Base-by-base conservation (phyloP, 1,140 invertebrate genomes). In the Drosophila repletoides region DNA sequence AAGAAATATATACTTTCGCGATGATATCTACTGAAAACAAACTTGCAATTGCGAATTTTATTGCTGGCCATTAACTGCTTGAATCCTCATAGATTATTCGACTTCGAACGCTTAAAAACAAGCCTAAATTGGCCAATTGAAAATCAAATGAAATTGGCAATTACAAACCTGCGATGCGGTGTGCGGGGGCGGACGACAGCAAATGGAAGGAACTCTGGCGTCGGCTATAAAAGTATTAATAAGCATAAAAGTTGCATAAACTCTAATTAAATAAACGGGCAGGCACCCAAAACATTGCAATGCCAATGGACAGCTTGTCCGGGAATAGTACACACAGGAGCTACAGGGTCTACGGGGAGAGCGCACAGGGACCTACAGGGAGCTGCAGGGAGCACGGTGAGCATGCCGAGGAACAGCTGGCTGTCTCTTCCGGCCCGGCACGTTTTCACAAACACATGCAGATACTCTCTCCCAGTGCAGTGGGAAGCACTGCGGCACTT, bases 181-280 rank as follows among this genome's bases (percentile, higher is more conserved):
- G 26, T 26, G 26, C 3, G 5, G 17, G 1, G 7, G 9, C 5
- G 10, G 31, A 7, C 12, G 7, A 3, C n/a, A 15, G 36, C 4
- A 5, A 26, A n/a, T 2, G 19, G 2, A n/a, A 9, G 28, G 10
- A 19, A 21, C 4, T 38, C 24, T 31, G 26, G 33, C 5, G 29
- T 26, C 38, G 45, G 48, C 21, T 22, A 75, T 65, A 60, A 71
- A 66, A 61, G 53, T 53, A 56, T 66, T 70, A 61, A 73, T 73
- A 73, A 71, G 73, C 72, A 75, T 75, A 75, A 76, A 71, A 71
- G 60, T 75, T 52, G 72, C 72, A 76, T 76, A 66, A 75, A 66
- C 66, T 66, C 38, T 21, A 76, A 75, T 76, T 75, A 76, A 63
- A 63, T 58, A 55, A 74, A 36, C 40, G 26, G 41, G 41, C 52